These are phyloP conservation scores for Habropoda laboriosa DNA, from an alignment of 1,140 invertebrate genomes.

Conservation along the genomic window DNA sequence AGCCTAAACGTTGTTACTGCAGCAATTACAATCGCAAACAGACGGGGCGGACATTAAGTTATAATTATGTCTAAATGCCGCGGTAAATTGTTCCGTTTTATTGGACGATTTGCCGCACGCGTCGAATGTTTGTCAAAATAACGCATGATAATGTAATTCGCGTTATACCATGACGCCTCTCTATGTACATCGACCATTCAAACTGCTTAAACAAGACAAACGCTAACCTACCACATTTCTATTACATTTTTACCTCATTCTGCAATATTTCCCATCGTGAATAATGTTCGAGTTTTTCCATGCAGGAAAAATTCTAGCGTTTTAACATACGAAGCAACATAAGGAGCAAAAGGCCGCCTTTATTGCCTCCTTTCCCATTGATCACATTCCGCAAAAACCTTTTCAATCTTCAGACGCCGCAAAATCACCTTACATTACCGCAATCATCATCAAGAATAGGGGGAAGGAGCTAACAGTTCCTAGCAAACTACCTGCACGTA, in stretches of 20 bases:
- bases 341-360: neutral
- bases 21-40: conserved; percentile 41
- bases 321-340: neutral
- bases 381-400: conserved; percentile 4
- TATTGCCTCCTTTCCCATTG: neutral
- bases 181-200: neutral
- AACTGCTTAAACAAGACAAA: conserved; percentile 4
- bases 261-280: too few species aligned
- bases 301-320: neutral
- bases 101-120: conserved; percentile 20
- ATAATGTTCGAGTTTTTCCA: neutral
- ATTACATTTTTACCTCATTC: neutral
- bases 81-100: conserved; percentile 44
- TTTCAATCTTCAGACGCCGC: conserved; percentile 17
- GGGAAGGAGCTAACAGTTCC: conserved; percentile 7
- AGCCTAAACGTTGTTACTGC: conserved; percentile 34
- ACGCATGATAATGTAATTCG: conserved; percentile 3
- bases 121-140: conserved; percentile 40
- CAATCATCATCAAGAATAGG: conserved; percentile 32
- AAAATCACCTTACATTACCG: conserved; percentile 20
- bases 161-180: neutral
- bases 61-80: conserved; percentile 47
- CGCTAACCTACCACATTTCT: neutral
- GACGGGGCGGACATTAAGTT: conserved; percentile 37
- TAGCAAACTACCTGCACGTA: neutral